Evolutionary conservation across 2,113 vertebrate genomes (phyloP).

Genomic region (Oncorhynchus mykiss): DNA sequence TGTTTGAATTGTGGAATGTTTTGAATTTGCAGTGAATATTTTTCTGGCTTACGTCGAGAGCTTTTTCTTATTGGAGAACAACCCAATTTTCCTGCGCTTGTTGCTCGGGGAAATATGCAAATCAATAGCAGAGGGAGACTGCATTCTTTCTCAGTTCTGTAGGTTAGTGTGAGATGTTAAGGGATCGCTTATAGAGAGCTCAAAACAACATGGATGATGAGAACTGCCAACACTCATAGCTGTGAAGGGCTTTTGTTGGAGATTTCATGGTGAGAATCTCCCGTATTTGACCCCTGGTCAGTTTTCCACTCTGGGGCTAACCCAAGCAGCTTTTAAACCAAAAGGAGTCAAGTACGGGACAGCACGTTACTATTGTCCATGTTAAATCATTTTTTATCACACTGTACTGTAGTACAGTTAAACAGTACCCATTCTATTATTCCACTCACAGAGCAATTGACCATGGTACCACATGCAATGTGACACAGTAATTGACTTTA

Average conservation of each 20-base stretch:
- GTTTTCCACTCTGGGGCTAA: not conserved
- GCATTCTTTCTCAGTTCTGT: constrained; percentile 2
- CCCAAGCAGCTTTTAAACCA: no score
- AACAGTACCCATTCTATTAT: no score
- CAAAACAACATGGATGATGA: constrained; percentile 5
- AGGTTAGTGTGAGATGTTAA: constrained; percentile 35
- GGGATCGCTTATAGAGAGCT: constrained; percentile 38
- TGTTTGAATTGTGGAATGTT: constrained; percentile 51
- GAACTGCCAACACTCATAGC: constrained; percentile 33
- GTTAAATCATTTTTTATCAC: no score
- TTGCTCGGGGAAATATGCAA: constrained; percentile 49
- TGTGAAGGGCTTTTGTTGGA: constrained; percentile 41
- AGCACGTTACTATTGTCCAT: no score
- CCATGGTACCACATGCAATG: no score
- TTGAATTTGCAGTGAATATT: constrained; percentile 52
- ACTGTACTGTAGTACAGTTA: no score
- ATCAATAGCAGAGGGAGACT: constrained; percentile 37
- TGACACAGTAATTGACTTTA: no score
- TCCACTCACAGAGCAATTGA: no score
- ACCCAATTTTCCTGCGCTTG: constrained; percentile 45
- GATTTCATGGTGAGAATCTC: constrained; percentile 49
- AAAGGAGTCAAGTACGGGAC: no score
- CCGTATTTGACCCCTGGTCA: constrained; percentile 4
- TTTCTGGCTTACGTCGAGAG: constrained; percentile 40
- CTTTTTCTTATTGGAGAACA: constrained; percentile 37